Evolutionary conservation across 2,888 invertebrate species (phyloP).

Genomic region (Drosophila barbarae): DNA sequence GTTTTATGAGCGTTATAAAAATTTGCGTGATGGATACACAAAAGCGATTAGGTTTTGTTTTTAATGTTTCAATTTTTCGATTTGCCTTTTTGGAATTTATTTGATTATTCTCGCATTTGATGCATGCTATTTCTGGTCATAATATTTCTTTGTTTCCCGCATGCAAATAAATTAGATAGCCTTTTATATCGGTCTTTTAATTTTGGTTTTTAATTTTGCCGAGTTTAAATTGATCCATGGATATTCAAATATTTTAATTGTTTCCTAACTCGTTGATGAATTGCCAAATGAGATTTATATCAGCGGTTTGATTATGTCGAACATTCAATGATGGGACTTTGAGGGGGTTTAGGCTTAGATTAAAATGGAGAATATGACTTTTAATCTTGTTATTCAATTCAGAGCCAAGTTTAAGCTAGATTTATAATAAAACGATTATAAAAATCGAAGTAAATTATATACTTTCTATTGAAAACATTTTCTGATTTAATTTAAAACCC

Average conservation of each 20-base stretch:
- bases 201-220: slow-evolving; percentile 7
- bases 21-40: slow-evolving; percentile 51
- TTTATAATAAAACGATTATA: not conserved
- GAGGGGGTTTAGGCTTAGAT: not conserved
- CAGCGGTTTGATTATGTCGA: not conserved
- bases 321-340: not conserved
- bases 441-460: not conserved
- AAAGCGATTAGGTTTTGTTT: slow-evolving; percentile 55
- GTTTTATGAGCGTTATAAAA: slow-evolving; percentile 55
- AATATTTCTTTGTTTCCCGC: slow-evolving; percentile 29
- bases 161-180: slow-evolving; percentile 26
- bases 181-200: slow-evolving; percentile 15
- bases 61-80: slow-evolving; percentile 56
- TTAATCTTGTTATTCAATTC: not conserved
- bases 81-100: slow-evolving; percentile 46
- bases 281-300: slow-evolving; percentile 9
- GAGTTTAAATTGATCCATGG: not conserved
- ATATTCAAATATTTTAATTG: slow-evolving; percentile 21
- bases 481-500: not conserved
- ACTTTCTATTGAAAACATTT: not conserved
- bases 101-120: slow-evolving; percentile 35
- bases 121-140: slow-evolving; percentile 39
- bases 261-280: slow-evolving; percentile 18
- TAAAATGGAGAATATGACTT: not conserved
- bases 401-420: not conserved